These are phyloP conservation scores for Ricordea florida DNA, from an alignment of 92 coral and sea anemone genomes.

Conservation along the genomic window DNA sequence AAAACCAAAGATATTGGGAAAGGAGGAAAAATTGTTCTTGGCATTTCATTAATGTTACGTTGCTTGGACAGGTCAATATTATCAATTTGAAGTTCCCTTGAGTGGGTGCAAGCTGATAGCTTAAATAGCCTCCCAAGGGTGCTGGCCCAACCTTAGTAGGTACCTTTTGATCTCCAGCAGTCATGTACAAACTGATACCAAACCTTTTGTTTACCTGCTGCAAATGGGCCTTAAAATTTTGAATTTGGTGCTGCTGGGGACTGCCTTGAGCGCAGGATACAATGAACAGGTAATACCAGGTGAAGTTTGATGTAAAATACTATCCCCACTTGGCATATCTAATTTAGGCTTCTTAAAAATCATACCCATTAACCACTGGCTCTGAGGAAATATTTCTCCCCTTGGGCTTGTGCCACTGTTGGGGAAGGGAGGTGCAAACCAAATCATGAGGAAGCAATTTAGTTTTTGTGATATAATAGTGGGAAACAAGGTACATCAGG, in stretches of 20 bases:
- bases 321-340: not conserved
- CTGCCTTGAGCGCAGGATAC: constrained; percentile 28
- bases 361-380: no score
- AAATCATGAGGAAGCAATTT: no score
- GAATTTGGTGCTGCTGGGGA: constrained; percentile 22
- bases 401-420: no score
- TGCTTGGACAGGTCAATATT: constrained; percentile 26
- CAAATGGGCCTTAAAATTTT: constrained; percentile 23
- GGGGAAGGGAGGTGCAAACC: no score
- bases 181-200: constrained; percentile 39
- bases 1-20: constrained; percentile 10
- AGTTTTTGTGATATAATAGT: no score
- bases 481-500: no score
- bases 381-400: no score
- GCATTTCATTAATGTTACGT: not conserved
- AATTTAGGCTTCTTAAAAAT: no score
- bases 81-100: constrained; percentile 41
- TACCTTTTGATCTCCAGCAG: not conserved
- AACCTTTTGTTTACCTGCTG: constrained; percentile 17
- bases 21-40: constrained; percentile 4
- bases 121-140: constrained; percentile 34
- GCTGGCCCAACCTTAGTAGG: constrained; percentile 20
- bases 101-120: constrained; percentile 42
- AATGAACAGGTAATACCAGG: constrained; percentile 39
- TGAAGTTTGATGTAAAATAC: not conserved